Evolutionary conservation across 2,888 invertebrate species (phyloP).

Genomic region (Drosophila mayaguana): DNA sequence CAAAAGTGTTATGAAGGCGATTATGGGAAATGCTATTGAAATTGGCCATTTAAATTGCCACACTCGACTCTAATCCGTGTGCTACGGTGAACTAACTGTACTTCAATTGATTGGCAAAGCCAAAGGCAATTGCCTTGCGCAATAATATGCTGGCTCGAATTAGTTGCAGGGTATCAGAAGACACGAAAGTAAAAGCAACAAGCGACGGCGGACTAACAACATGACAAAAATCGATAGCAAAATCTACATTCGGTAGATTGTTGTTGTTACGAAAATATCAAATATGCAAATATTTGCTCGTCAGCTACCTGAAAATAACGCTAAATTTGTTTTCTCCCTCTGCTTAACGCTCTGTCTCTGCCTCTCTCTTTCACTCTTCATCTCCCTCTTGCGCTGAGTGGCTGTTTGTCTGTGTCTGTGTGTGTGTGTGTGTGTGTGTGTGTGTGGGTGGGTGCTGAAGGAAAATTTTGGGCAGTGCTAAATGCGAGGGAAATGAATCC

Average conservation of each 20-base stretch:
- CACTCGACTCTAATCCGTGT: not conserved
- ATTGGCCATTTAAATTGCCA: not conserved
- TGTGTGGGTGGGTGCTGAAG: conserved; percentile 34
- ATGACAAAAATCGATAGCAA: conserved; percentile 70
- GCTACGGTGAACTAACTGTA: not conserved
- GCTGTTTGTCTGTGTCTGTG: not conserved
- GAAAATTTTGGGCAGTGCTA: conserved; percentile 44
- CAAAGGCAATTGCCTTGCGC: not conserved
- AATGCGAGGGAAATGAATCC: conserved; percentile 45
- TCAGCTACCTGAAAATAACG: conserved; percentile 75
- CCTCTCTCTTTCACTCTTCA: too few species aligned
- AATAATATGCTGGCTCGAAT: not conserved
- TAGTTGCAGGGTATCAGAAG: conserved; percentile 32
- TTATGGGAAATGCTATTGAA: not conserved
- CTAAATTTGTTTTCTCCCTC: conserved; percentile 37
- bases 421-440: not conserved
- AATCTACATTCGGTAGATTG: conserved; percentile 72
- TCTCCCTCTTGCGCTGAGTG: not conserved
- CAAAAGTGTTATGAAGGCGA: not conserved
- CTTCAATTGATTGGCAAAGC: not conserved
- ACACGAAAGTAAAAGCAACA: conserved; percentile 23
- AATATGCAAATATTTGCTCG: conserved; percentile 76
- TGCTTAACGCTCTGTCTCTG: not conserved
- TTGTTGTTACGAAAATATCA: conserved; percentile 78
- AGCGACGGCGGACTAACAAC: conserved; percentile 23